These are phyloP conservation scores for Luidia sarsii DNA, from an alignment of 53 echinoderm and acorn worm genomes.

Conservation along the genomic window DNA sequence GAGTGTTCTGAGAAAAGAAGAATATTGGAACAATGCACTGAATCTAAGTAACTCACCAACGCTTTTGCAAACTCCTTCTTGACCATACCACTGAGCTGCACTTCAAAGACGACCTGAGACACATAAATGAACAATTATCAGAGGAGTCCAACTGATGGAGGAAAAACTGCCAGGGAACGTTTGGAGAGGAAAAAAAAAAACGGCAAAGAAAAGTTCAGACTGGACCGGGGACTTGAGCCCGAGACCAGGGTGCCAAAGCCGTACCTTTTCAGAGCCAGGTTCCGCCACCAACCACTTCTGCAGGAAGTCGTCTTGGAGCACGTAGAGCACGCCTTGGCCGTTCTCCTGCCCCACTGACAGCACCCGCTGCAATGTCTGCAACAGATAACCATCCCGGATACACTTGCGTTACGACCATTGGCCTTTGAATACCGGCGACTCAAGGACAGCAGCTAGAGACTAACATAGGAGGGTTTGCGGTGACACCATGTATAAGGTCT, in stretches of 20 bases:
- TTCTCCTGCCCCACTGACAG: slow-evolving; percentile 52
- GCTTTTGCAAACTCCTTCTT: slow-evolving; percentile 77
- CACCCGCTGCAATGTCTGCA: slow-evolving; percentile 69
- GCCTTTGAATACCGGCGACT: too few relatives aligned
- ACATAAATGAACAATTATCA: not conserved
- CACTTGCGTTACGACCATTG: too few relatives aligned
- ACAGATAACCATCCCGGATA: too few relatives aligned
- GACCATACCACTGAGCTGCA: slow-evolving; percentile 70
- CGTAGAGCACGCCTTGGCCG: slow-evolving; percentile 63
- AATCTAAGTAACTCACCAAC: slow-evolving; percentile 82
- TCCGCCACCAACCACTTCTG: slow-evolving; percentile 90
- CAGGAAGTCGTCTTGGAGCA: slow-evolving; percentile 77
- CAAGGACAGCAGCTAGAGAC: too few relatives aligned
- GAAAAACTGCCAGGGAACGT: too few relatives aligned
- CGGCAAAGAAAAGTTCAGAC: too few relatives aligned
- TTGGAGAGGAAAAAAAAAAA: not conserved
- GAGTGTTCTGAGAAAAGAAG: too few relatives aligned
- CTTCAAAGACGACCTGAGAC: slow-evolving; percentile 71
- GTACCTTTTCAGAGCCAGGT: slow-evolving; percentile 80
- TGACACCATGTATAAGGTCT: too few relatives aligned
- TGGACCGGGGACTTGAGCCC: too few relatives aligned
- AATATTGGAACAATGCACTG: too few relatives aligned
- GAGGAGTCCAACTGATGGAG: too few relatives aligned
- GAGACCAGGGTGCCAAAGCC: not conserved
- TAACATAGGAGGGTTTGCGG: too few relatives aligned